Evolutionary conservation across 2,113 vertebrate species (phyloP), one percentile per base, ranked within the genome.

Genomic region (Hoplias malabaricus): DNA sequence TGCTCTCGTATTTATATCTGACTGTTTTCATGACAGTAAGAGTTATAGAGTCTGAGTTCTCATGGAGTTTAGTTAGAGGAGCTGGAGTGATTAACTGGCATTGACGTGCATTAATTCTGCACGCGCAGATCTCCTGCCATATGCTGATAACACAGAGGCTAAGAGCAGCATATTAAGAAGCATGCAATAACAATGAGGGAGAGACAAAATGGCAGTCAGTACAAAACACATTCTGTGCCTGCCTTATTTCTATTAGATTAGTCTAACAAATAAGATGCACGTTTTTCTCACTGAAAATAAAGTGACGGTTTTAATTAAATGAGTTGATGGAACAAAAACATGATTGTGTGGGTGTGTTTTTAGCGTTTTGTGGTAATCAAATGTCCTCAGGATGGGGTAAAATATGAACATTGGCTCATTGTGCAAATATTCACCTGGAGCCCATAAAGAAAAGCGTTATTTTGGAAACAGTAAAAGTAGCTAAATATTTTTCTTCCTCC

Each of bases 41-140:
- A 14, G 25, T 14, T 12, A 59, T 29, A 16, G 14, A 59, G 29
- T 59, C 10, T 9, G 57, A 34, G 57, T 62, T 16, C 16, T 31
- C 27, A 59, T 31, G 13, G 12, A 27, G 29, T 31, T 57, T 10
- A 16, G 56, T 33, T 13, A 27, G 31, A 59, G 34, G 13, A 40
- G n/a, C 3, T 7, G 33, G 29, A 7, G 36, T 46, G 42, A 73
- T 40, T 40, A 79, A 23, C 29, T 9, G 34, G 5, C 42, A 14
- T 29, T 36, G 3, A n/a, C 16, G 19, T 23, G 25, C 19, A 23
- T 42, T 62, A n/a, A 23, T 56, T 27, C 27, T 14, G 27, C 25
- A 36, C 59, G 29, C 27, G 31, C 50, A 71, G 54, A 63, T 48
- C 59, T 63, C 46, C 69, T 67, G 69, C 19, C 19, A 23, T 71